Evolutionary conservation across 1,140 invertebrate species (phyloP), one percentile per base, ranked within the genome.

Genomic region (Philopotamus ludificatus): DNA sequence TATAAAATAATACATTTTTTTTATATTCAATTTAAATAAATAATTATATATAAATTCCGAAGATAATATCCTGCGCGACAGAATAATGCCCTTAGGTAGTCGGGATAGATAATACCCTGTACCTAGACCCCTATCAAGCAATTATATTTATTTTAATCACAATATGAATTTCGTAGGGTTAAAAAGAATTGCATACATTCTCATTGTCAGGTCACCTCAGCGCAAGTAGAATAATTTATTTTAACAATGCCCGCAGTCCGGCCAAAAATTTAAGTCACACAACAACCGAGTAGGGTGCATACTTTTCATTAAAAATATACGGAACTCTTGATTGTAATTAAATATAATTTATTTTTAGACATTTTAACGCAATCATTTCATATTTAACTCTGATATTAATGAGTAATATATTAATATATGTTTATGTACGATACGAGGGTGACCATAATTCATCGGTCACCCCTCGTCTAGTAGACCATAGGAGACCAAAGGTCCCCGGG

Each of bases 121-220:
- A 47, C 57, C 16, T 44, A 53, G 51, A 65, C 67, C 67, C 67
- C 67, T 60, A 66, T 69, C 51, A 66, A 69, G 67, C 64, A 69
- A 69, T 69, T 69, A 69, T 66, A 69, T 69, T 69, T 66, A 63
- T 66, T 69, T 69, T 69, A 69, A 69, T 69, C 63, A 69, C 64
- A 69, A 65, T 69, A 69, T 69, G 63, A 45, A 59, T 69, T 69
- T 55, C 62, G 15, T 34, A n/a, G 28, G 42, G 57, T 60, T 42
- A n/a, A 16, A 50, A 41, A 65, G 63, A 44, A 63, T 59, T 65
- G 61, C 67, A 39, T 49, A 51, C 51, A n/a, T 68, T 61, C 28
- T 53, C 63, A 62, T 65, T 65, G 67, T 65, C 57, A 39, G 53
- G 51, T 57, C 54, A 57, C 54, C 58, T 63, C 53, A 60, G 58